Evolutionary conservation across 2,113 vertebrate genomes (phyloP), one percentile per base, ranked within the genome.

Genomic region (Amblyopsis rosae): DNA sequence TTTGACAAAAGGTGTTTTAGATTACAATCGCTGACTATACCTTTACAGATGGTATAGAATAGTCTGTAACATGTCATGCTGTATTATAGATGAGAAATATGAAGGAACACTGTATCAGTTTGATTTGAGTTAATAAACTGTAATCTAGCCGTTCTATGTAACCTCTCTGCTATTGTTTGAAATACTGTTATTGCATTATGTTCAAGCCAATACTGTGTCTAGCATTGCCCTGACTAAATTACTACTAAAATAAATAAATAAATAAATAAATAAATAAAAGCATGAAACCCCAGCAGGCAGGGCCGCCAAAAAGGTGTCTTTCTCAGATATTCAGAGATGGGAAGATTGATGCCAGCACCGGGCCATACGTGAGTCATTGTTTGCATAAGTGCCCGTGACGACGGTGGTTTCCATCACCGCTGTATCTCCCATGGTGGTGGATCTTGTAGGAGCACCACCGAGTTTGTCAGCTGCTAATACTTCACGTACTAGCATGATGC

Each of bases 331-430:
- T 26, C 26, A 35, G 10, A 72, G 51, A 50, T 53, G 8, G 11
- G 16, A 11, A 53, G 41, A 45, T 48, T 48, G 26, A 62, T 75
- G 49, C 10, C 6, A 15, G 41, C 63, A 59, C 62, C 33, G n/a
- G 35, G 63, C 58, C 35, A n/a, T 62, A 19, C 62, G 51, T 49
- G 56, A 35, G 51, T 73, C 70, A 71, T 59, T 59, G 46, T 69
- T 19, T 68, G 60, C 46, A 16, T 48, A 41, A 33, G 15, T 19
- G 26, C 12, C 9, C 64, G 46, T 54, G 15, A 74, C 57, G 53
- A 62, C 46, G 35, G 47, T 46, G 46, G 26, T 60, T n/a, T 62
- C 59, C 68, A 62, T 55, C 59, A 65, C 50, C 45, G 65, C 53
- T 16, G 26, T 17, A 53, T 65, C 19, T 70, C 59, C 50, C 46